Evolutionary conservation across 35 echinoderm and acorn worm species (phyloP), one percentile per base, ranked within the genome.

Genomic region (Heliocidaris tuberculata): DNA sequence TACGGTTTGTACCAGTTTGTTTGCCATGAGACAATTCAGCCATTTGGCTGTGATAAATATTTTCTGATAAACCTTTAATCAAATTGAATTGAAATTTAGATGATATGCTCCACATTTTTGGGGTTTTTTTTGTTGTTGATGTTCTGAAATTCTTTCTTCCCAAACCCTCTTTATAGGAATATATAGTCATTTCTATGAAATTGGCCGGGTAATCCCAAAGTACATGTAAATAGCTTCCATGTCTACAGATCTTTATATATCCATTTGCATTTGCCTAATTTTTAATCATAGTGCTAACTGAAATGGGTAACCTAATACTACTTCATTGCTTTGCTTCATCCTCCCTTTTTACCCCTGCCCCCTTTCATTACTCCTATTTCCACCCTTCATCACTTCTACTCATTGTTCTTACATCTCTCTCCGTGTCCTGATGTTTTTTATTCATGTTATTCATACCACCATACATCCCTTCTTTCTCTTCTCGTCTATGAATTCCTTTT

Each of bases 271-370:
- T 78, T 27, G 65, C 65, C 65, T 78, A 1, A 78, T n/a, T 78
- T 78, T 27, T 78, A n/a, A 78, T 78, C 65, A 78, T 78, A 78
- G 65, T 78, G 27, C 27, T 78, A 21, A 78, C 65, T 78, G 65
- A 78, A 7, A 42, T 78, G 65, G 88, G 32, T 48, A 90, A 42
- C 32, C 31, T 90, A 50, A 32, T 90, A 90, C 48, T 90, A 90
- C 48, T 42, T 90, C 48, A 48, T 42, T 90, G 48, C 32, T 42
- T 90, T 90, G 88, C 48, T 42, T 42, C 88, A 48, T 50, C 88
- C 88, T 5, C 86, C 47, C 86, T 90, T 50, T 50, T 90, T 90
- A 90, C 32, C 31, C 88, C 32, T 9, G 2, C 88, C 32, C 32
- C 88, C 9, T 90, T 90, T 35, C 7, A 24, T 48, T 3, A 78